Percentiles rank a stretch among this genome's conserved stretches.
phyloP scores from a whole-genome alignment of 1,140 invertebrate genomes.

The Andricus grossulariae region DNA sequence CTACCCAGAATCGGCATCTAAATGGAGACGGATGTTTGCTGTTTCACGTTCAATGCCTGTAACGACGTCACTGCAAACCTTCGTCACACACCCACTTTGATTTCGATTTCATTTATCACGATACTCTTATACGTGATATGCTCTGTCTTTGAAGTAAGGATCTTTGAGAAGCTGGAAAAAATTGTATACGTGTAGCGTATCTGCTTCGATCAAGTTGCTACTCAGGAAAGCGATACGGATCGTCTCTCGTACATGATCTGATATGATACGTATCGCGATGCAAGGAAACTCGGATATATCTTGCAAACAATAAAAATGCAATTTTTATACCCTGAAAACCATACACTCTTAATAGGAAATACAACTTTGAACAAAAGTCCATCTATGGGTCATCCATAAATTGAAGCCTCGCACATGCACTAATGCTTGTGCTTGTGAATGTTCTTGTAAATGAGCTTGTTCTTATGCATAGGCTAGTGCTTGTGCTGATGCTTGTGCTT shows the following conservation, averaged over 20 bases:
- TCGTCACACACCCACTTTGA: slow-evolving; percentile 38
- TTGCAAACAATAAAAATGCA: background rate
- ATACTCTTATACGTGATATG: slow-evolving; percentile 15
- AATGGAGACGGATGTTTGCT: slow-evolving; percentile 54
- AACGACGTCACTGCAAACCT: slow-evolving; percentile 37
- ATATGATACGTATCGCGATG: background rate
- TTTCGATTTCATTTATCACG: slow-evolving; percentile 44
- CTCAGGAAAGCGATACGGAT: slow-evolving; percentile 5
- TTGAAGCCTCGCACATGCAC: too few species aligned
- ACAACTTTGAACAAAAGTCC: too few species aligned
- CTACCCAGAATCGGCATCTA: slow-evolving; percentile 37
- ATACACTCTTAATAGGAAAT: too few species aligned
- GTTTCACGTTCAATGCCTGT: slow-evolving; percentile 26
- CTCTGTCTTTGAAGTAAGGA: background rate
- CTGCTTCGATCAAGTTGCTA: background rate
- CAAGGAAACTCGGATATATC: background rate
- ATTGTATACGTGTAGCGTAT: background rate
- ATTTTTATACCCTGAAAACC: too few species aligned
- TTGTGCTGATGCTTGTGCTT: too few species aligned
- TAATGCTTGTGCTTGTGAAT: too few species aligned
- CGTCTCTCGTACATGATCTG: slow-evolving; percentile 7
- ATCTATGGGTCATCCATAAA: too few species aligned
- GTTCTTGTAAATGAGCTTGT: too few species aligned
- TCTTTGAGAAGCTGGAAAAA: background rate
- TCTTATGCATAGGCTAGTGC: too few species aligned